Conservation (phyloP, 2,797 vertebrate genomes). For the Anniella stebbinsi region DNA sequence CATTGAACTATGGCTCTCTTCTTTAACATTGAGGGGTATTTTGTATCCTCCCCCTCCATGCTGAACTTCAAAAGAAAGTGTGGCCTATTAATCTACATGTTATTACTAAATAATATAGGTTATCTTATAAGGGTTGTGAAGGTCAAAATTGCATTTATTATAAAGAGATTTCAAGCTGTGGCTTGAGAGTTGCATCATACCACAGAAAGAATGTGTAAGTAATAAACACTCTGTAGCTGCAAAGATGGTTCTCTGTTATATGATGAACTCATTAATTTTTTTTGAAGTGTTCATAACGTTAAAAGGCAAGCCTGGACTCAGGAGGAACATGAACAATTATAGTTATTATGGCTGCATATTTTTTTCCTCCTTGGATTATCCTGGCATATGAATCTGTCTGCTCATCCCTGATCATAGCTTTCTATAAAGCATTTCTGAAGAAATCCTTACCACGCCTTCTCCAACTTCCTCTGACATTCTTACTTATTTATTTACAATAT, state of each 20-base stretch:
- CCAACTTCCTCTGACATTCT: neutral
- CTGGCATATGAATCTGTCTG: neutral
- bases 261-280: slow-evolving; percentile 39
- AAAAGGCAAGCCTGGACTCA: slow-evolving; percentile 53
- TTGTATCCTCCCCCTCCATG: neutral
- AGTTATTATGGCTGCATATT: neutral
- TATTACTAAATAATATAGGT: slow-evolving; percentile 5
- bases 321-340: slow-evolving; percentile 27
- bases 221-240: slow-evolving; percentile 16
- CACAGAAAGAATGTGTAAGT: slow-evolving; percentile 40
- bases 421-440: neutral
- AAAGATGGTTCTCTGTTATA: neutral
- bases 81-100: slow-evolving; percentile 22
- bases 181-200: slow-evolving; percentile 18
- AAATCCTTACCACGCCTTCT: neutral
- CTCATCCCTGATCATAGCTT: neutral
- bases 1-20: no score
- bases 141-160: slow-evolving; percentile 21
- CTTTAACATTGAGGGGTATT: neutral
- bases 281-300: slow-evolving; percentile 38
- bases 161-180: slow-evolving; percentile 41
- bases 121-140: slow-evolving; percentile 23
- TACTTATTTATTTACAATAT: no score
- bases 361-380: slow-evolving; percentile 34
- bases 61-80: slow-evolving; percentile 23